Percentiles rank a stretch among this genome's conserved stretches.
Evolutionary conservation across 2,797 vertebrate genomes (phyloP).

Genomic region (Leucoraja ocellata): DNA sequence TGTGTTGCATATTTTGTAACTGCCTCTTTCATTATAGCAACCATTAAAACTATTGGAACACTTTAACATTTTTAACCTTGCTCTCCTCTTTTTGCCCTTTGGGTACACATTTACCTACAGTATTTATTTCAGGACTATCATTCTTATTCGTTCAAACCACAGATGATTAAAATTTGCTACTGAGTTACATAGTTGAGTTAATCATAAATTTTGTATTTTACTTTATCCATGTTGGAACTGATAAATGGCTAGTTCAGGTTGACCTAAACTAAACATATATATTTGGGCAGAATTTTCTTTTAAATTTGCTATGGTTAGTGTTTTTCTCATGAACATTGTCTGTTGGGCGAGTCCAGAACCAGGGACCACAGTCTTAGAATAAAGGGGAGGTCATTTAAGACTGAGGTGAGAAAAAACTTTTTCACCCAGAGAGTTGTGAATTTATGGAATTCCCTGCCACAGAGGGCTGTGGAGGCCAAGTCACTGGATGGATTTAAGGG

Average conservation of each 20-base stretch:
- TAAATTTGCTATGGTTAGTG: neutral
- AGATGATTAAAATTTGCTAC: neutral
- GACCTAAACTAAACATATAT: neutral
- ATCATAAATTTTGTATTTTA: conserved; percentile 5
- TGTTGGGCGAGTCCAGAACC: no score
- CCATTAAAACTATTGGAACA: neutral
- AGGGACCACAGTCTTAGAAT: no score
- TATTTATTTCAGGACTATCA: neutral
- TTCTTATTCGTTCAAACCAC: neutral
- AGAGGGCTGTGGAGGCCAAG: no score
- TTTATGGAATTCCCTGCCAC: no score
- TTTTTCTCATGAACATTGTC: neutral
- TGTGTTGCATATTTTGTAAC: neutral
- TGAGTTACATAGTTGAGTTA: neutral
- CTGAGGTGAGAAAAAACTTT: no score
- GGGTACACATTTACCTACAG: neutral
- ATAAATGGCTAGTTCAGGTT: neutral
- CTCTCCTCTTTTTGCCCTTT: neutral
- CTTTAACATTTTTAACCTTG: neutral
- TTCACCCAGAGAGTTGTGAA: no score
- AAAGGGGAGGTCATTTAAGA: no score
- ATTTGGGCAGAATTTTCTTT: neutral
- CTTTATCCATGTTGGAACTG: neutral
- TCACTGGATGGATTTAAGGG: no score
- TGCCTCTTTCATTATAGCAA: neutral